A percentile compares a stretch with the other conserved stretches of the same genome.
phyloP scores from a whole-genome alignment of 2,888 invertebrate genomes.

The Trachelus troglodyta region DNA sequence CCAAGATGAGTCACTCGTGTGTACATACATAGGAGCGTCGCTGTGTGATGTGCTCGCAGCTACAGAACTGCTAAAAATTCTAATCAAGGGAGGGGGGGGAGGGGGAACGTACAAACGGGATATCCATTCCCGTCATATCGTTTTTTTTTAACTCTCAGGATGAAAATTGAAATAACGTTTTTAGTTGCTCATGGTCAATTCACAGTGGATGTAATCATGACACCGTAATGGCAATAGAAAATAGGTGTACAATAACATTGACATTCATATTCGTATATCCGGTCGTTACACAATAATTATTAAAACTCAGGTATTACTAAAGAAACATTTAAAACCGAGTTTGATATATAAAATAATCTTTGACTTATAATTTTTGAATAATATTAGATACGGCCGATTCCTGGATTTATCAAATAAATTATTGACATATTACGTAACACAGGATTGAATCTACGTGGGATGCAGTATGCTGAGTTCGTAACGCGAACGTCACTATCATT shows the following conservation, averaged over 20 bases:
- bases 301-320: not conserved
- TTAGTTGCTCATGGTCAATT: not conserved
- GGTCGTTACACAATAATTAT: not conserved
- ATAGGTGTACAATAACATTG: not conserved
- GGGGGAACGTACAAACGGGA: not conserved
- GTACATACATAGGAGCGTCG: not conserved
- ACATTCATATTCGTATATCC: not conserved
- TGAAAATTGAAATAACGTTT: not conserved
- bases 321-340: not conserved
- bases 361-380: not conserved
- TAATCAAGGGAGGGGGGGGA: not conserved
- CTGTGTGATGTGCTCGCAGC: not conserved
- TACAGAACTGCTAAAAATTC: not conserved
- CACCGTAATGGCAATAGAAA: not conserved
- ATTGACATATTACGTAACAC: not conserved
- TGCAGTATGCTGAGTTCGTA: not conserved
- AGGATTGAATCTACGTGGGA: not conserved
- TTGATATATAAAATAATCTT: not conserved
- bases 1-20: not conserved
- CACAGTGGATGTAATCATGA: not conserved
- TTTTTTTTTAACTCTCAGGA: not conserved
- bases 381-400: not conserved
- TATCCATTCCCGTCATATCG: conserved; percentile 17
- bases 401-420: not conserved
- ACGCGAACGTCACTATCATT: not conserved